A percentile compares a stretch with the other conserved stretches of the same genome.
Conservation (phyloP, 2,888 invertebrate genomes). For the Aethes cnicana region DNA sequence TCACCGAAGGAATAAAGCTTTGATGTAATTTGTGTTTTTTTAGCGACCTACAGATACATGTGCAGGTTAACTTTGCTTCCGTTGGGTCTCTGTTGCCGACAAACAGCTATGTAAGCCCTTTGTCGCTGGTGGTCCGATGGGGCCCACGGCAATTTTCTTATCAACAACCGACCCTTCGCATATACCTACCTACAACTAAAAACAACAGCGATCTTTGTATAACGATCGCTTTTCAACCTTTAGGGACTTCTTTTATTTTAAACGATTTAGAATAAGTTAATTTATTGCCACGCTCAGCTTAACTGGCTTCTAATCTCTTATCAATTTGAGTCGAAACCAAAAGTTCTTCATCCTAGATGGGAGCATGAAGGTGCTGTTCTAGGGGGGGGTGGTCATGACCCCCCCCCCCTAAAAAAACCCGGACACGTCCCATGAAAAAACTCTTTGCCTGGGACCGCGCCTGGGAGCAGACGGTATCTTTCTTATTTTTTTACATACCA, state of each 20-base stretch:
- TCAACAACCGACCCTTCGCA: constrained; percentile 42
- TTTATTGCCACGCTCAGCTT: too few relatives aligned
- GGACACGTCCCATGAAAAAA: too few relatives aligned
- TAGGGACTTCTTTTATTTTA: neutral
- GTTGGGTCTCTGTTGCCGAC: constrained; percentile 62
- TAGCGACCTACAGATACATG: neutral
- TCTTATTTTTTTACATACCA: too few relatives aligned
- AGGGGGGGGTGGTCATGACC: too few relatives aligned
- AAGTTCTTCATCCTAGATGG: too few relatives aligned
- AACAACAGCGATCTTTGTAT: constrained; percentile 6
- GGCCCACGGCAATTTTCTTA: constrained; percentile 67
- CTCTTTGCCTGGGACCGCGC: too few relatives aligned
- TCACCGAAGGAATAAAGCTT: constrained; percentile 19
- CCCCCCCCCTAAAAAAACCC: too few relatives aligned
- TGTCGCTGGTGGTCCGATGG: constrained; percentile 51
- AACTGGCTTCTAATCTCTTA: too few relatives aligned
- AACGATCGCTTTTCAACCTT: neutral
- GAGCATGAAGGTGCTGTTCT: too few relatives aligned
- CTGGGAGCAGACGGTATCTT: too few relatives aligned
- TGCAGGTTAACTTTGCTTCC: constrained; percentile 61
- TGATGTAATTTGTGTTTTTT: constrained; percentile 29
- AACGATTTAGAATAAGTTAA: too few relatives aligned
- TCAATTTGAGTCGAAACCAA: too few relatives aligned
- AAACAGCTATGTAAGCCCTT: constrained; percentile 65
- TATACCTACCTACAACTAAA: constrained; percentile 30